These are phyloP conservation scores for Pteronura brasiliensis DNA, from an alignment of 2,113 vertebrate genomes.

Conservation along the genomic window DNA sequence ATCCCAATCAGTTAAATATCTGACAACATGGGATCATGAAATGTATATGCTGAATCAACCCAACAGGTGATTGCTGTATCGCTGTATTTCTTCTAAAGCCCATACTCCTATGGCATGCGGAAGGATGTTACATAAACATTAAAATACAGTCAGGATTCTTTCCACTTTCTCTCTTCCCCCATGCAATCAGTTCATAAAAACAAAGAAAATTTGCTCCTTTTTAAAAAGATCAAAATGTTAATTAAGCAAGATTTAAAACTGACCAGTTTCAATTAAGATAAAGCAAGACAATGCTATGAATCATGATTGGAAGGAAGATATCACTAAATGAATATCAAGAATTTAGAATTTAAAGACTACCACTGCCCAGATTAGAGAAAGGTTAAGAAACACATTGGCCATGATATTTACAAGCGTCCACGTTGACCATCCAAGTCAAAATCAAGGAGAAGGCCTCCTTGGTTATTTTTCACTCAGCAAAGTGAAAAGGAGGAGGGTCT, in stretches of 20 bases:
- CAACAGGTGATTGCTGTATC: background rate
- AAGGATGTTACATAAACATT: background rate
- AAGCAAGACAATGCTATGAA: constrained; percentile 42
- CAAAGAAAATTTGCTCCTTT: constrained; percentile 26
- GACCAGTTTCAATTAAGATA: constrained; percentile 27
- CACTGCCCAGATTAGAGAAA: background rate
- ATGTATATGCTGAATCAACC: background rate
- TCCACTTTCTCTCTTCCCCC: background rate
- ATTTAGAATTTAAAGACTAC: constrained; percentile 53
- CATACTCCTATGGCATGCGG: background rate
- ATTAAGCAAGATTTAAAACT: constrained; percentile 53
- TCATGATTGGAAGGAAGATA: background rate
- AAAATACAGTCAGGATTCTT: background rate
- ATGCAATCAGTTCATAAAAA: constrained; percentile 46
- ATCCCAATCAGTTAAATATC: background rate
- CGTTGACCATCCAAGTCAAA: background rate
- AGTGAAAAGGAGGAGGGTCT: background rate
- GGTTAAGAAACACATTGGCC: background rate
- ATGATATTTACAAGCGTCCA: background rate
- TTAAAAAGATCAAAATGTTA: constrained; percentile 26
- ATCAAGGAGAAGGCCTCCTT: background rate
- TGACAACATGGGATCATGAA: background rate
- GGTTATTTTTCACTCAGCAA: background rate
- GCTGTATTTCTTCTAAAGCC: background rate
- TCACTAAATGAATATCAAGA: constrained; percentile 63